These are phyloP conservation scores for Noctilio leporinus DNA, from an alignment of 2,113 vertebrate genomes.

Conservation along the genomic window DNA sequence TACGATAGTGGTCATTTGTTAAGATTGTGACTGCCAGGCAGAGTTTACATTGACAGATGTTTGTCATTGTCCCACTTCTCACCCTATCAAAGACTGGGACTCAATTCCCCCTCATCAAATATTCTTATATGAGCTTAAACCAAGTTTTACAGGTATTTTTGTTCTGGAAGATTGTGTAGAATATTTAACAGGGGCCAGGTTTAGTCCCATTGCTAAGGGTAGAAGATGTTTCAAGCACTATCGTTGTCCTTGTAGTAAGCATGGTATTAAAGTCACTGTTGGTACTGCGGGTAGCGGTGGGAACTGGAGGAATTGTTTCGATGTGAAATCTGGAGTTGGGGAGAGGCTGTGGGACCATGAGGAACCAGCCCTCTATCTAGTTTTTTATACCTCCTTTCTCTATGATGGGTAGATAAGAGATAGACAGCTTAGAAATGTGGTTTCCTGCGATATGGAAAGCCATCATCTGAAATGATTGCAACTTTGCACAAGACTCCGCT, in stretches of 20 bases:
- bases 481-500: not conserved
- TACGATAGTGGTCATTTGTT: not conserved
- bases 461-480: not conserved
- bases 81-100: not conserved
- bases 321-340: not conserved
- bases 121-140: not conserved
- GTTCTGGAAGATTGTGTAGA: not conserved
- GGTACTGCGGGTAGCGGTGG: too few relatives aligned
- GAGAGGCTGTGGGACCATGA: not conserved
- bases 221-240: not conserved
- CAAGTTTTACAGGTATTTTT: not conserved
- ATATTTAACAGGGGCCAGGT: not conserved
- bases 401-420: not conserved
- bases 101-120: not conserved
- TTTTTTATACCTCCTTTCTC: not conserved
- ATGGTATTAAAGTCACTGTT: not conserved
- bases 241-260: not conserved
- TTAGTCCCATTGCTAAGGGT: not conserved
- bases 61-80: not conserved
- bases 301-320: not conserved
- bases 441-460: not conserved
- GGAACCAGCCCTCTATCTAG: not conserved
- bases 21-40: not conserved
- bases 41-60: not conserved
- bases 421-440: not conserved